Conservation (phyloP, 1,140 invertebrate species). For the Drosophila obscura region DNA sequence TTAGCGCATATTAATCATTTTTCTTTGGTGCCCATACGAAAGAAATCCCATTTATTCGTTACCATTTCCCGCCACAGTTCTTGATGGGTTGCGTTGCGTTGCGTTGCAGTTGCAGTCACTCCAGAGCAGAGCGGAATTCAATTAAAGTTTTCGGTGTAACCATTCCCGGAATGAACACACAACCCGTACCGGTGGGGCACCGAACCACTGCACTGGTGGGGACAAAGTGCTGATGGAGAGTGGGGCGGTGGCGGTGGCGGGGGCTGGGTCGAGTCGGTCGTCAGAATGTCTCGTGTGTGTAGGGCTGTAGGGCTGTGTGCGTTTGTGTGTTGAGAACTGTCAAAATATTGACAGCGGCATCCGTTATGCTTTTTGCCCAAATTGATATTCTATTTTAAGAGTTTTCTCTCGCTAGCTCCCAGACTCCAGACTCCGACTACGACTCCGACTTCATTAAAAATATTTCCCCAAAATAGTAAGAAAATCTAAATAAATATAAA, state of each 20-base stretch:
- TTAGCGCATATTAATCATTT: conserved; percentile 82
- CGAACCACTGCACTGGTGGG: conserved; percentile 6
- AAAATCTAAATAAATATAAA: conserved; percentile 62
- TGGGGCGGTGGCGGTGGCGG: conserved; percentile 8
- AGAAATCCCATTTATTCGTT: conserved; percentile 70
- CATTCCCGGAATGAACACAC: conserved; percentile 46
- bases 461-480: conserved; percentile 38
- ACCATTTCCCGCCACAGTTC: conserved; percentile 33
- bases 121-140: conserved; percentile 61
- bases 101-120: conserved; percentile 10
- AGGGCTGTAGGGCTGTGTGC: conserved; percentile 15
- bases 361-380: conserved; percentile 81
- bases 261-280: conserved; percentile 49
- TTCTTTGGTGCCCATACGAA: conserved; percentile 52
- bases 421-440: not conserved
- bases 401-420: conserved; percentile 23
- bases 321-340: conserved; percentile 57
- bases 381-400: conserved; percentile 78
- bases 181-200: conserved; percentile 4
- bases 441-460: conserved; percentile 70
- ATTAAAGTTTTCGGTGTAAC: conserved; percentile 73
- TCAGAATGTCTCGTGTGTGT: conserved; percentile 46
- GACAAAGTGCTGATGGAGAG: not conserved
- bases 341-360: conserved; percentile 81
- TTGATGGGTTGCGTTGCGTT: conserved; percentile 32